Conservation (phyloP, 2,797 vertebrate genomes). For the Danio choprae region DNA sequence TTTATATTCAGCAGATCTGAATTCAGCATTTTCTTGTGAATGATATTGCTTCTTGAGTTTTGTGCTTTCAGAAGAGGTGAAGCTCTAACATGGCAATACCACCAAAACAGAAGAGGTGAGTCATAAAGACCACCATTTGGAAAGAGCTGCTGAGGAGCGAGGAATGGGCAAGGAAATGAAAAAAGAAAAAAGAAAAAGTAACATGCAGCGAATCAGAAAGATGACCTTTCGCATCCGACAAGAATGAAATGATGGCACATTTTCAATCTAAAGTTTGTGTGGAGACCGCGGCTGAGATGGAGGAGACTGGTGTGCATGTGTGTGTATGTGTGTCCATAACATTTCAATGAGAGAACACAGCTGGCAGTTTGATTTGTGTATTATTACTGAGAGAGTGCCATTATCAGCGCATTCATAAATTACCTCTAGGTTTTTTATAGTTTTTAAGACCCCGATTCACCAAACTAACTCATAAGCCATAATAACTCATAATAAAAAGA, state of each 20-base stretch:
- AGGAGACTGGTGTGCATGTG: constrained; percentile 8
- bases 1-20: constrained; percentile 35
- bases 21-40: constrained; percentile 27
- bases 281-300: constrained; percentile 32
- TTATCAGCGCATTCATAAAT: constrained; percentile 42
- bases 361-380: constrained; percentile 44
- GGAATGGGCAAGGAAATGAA: constrained; percentile 30
- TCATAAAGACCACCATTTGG: constrained; percentile 39
- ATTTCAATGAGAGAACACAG: constrained; percentile 43
- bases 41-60: constrained; percentile 40
- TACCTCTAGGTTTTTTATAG: constrained; percentile 9
- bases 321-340: constrained; percentile 24
- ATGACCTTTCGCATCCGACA: constrained; percentile 45
- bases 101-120: constrained; percentile 28
- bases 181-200: constrained; percentile 35
- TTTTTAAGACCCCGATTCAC: constrained; percentile 21
- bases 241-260: constrained; percentile 42
- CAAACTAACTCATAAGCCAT: constrained; percentile 15
- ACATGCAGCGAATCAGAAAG: constrained; percentile 47
- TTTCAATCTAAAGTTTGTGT: constrained; percentile 25
- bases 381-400: constrained; percentile 21
- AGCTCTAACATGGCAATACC: constrained; percentile 42
- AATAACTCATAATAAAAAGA: constrained; percentile 9
- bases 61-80: constrained; percentile 37
- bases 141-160: constrained; percentile 39